These are phyloP conservation scores for Podotricha telesiphe DNA, from an alignment of 2,888 invertebrate genomes.

Conservation along the genomic window DNA sequence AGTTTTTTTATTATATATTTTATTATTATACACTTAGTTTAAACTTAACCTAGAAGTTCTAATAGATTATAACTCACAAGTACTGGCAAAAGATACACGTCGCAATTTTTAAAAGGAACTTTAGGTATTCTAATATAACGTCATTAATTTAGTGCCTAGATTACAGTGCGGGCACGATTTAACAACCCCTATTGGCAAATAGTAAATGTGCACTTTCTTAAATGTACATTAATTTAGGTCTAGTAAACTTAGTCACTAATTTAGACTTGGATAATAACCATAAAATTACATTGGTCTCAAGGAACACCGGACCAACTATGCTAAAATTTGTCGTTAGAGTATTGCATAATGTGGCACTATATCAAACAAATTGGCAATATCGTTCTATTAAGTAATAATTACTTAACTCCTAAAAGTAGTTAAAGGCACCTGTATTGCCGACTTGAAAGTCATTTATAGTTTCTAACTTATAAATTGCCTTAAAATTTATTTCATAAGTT, in stretches of 20 bases:
- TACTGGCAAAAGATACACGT: neutral
- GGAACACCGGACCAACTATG: slow-evolving; percentile 12
- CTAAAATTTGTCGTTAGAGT: slow-evolving; percentile 22
- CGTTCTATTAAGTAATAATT: slow-evolving; percentile 25
- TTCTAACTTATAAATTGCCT: slow-evolving; percentile 27
- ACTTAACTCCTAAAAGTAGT: slow-evolving; percentile 35
- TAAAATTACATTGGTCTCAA: slow-evolving; percentile 13
- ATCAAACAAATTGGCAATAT: slow-evolving; percentile 38
- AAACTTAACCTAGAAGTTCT: neutral
- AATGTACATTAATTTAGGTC: slow-evolving; percentile 1
- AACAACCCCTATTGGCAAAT: neutral
- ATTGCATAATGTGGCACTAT: slow-evolving; percentile 25
- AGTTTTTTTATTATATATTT: too few species aligned
- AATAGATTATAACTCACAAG: neutral
- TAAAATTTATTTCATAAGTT: slow-evolving; percentile 32
- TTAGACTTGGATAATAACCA: slow-evolving; percentile 11
- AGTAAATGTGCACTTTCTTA: slow-evolving; percentile 5
- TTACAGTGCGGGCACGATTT: slow-evolving; percentile 2
- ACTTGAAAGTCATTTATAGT: slow-evolving; percentile 31
- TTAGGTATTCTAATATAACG: neutral
- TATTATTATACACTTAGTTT: neutral
- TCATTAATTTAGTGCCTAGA: neutral
- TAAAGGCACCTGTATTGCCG: slow-evolving; percentile 36
- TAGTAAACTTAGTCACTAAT: neutral
- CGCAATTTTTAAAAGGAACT: neutral